Evolutionary conservation across 2,113 vertebrate genomes (phyloP), one percentile per base, ranked within the genome.

Genomic region (Lathamus discolor): DNA sequence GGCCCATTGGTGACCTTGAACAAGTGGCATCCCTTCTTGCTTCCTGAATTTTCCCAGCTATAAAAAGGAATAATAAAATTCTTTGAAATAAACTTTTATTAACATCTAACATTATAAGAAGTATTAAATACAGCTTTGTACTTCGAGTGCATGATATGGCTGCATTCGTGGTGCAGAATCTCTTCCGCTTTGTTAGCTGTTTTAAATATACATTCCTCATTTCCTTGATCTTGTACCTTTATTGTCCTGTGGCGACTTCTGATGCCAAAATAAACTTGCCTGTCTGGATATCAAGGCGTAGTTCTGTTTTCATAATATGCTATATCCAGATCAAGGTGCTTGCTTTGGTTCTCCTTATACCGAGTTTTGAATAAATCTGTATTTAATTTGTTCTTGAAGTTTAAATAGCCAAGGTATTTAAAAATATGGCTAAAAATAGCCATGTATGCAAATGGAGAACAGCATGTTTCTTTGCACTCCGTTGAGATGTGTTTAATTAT

Each of bases 351-450:
- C 33, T 67, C 39, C 78, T 82, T 51, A n/a, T 85, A 51, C 20
- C 91, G n/a, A 24, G 18, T 93, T 95, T 88, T 83, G n/a, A 91
- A 51, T 87, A 91, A 91, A 79, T 89, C 51, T 94, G 92, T 77
- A 51, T 68, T 90, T 97, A 95, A 75, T 97, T 94, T 94, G 51
- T 95, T 95, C 67, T 91, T 92, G 64, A 95, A 91, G 46, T 83
- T 62, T 37, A 89, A 69, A 77, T 87, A 83, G 33, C 69, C 79
- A 61, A 83, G 76, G 66, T 82, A 78, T 70, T 97, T 96, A 28
- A n/a, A 61, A 96, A 78, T 84, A 62, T 57, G 20, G 61, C 88
- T 83, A 94, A 55, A 79, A 93, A 88, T 92, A 68, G 77, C 82
- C 75, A 18, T 33, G 11, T 83, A 87, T 83, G 67, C 86, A 79